phyloP scores from a whole-genome alignment of 2,888 invertebrate species.

The Pyrochroa serraticornis region DNA sequence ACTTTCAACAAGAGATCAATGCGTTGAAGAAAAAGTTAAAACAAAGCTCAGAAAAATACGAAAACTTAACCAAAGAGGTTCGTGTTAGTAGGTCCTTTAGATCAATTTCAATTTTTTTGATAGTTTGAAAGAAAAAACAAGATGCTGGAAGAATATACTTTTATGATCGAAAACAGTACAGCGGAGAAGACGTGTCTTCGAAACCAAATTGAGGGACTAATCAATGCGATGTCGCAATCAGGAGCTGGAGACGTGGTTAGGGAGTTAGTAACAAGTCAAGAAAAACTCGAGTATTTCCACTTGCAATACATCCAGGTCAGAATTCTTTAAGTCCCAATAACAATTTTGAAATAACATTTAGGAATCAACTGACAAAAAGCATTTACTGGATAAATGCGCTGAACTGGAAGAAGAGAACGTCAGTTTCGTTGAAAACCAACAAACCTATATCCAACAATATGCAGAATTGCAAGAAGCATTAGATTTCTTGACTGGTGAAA shows the following conservation, averaged over 20 bases:
- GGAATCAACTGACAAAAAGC: slow-evolving; percentile 26
- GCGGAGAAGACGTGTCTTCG: slow-evolving; percentile 44
- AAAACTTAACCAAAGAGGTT: slow-evolving; percentile 12
- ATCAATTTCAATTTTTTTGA: slow-evolving; percentile 4
- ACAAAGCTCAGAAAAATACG: not conserved
- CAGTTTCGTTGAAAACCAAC: slow-evolving; percentile 27
- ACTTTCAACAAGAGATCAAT: slow-evolving; percentile 14
- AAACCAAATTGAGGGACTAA: slow-evolving; percentile 46
- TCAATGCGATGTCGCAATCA: slow-evolving; percentile 43
- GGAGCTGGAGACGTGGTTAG: slow-evolving; percentile 49
- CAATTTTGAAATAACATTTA: no score
- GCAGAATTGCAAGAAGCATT: slow-evolving; percentile 43
- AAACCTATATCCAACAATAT: slow-evolving; percentile 41
- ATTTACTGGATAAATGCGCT: slow-evolving; percentile 28
- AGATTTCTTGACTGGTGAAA: slow-evolving; percentile 39
- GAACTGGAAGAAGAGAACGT: slow-evolving; percentile 30
- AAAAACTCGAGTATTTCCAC: slow-evolving; percentile 44
- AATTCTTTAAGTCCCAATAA: slow-evolving; percentile 18
- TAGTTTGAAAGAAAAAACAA: slow-evolving; percentile 41
- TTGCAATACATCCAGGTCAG: slow-evolving; percentile 32
- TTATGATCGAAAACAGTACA: slow-evolving; percentile 37
- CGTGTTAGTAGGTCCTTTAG: not conserved
- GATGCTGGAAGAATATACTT: slow-evolving; percentile 38
- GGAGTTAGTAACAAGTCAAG: slow-evolving; percentile 46
- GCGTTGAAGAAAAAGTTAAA: slow-evolving; percentile 21